A percentile compares a stretch with the other conserved stretches of the same genome.
Conservation (phyloP, 2,888 invertebrate species). For the Spodoptera picta region DNA sequence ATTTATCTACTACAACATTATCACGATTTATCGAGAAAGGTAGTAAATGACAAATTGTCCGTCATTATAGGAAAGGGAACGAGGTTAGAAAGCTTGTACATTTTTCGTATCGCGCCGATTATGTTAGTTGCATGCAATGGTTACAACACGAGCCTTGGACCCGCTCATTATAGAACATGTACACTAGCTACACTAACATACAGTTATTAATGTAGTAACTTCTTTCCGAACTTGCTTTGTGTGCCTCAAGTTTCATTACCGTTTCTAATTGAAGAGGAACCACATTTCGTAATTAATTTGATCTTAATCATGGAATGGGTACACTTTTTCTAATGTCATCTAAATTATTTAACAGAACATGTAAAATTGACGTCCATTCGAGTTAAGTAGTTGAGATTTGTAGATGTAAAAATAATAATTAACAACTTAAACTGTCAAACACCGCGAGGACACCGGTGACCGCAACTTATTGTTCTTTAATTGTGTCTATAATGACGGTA, state of each 20-base stretch:
- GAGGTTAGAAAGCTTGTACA: slow-evolving; percentile 78
- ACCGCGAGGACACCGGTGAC: too few relatives aligned
- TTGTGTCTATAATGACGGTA: too few relatives aligned
- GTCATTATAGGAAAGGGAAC: slow-evolving; percentile 72
- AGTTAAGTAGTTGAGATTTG: too few relatives aligned
- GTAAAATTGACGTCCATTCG: too few relatives aligned
- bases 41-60: slow-evolving; percentile 54
- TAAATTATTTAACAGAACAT: too few relatives aligned
- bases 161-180: slow-evolving; percentile 70
- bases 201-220: slow-evolving; percentile 75
- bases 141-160: slow-evolving; percentile 74
- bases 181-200: slow-evolving; percentile 33
- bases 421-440: too few relatives aligned
- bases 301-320: too few relatives aligned
- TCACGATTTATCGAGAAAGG: slow-evolving; percentile 38
- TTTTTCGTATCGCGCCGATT: slow-evolving; percentile 67
- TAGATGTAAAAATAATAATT: too few relatives aligned
- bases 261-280: neutral
- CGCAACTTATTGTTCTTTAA: too few relatives aligned
- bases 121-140: slow-evolving; percentile 68
- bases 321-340: too few relatives aligned
- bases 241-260: slow-evolving; percentile 39
- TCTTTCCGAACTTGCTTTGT: slow-evolving; percentile 60
- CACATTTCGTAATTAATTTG: neutral
- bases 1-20: slow-evolving; percentile 35